Evolutionary conservation across 2,888 invertebrate genomes (phyloP).

Genomic region (Arenicola marina): DNA sequence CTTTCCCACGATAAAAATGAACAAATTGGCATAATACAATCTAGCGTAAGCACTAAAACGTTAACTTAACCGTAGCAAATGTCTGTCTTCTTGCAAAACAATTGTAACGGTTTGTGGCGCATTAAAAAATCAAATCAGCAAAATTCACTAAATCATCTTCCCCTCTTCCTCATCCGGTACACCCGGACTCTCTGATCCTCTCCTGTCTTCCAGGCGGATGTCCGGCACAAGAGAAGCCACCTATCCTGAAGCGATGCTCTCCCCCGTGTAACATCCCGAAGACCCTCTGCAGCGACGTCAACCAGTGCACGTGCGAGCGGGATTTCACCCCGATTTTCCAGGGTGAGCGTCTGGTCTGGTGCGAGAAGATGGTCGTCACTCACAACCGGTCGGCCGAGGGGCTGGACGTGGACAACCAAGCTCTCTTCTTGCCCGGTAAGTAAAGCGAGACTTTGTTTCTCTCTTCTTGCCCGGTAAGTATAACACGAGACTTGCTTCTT

Average conservation of each 20-base stretch:
- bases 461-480: neutral
- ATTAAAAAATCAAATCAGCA: too few relatives aligned
- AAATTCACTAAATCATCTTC: too few relatives aligned
- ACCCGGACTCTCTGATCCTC: too few relatives aligned
- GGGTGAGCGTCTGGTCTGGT: neutral
- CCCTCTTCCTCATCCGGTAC: too few relatives aligned
- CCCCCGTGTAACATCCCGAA: neutral
- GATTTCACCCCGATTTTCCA: neutral
- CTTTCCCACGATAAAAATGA: too few relatives aligned
- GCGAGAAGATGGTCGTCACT: neutral
- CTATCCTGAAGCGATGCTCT: neutral
- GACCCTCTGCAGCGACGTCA: neutral
- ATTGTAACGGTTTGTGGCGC: too few relatives aligned
- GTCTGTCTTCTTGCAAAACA: too few relatives aligned
- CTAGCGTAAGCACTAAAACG: too few relatives aligned
- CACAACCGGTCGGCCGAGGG: neutral
- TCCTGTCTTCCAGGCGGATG: neutral
- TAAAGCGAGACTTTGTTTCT: neutral
- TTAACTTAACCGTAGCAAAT: too few relatives aligned
- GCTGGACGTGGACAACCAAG: slow-evolving; percentile 6
- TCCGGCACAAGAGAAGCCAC: neutral
- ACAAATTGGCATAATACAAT: too few relatives aligned
- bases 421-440: slow-evolving; percentile 1
- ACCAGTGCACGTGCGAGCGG: neutral
- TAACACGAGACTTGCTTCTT: too few relatives aligned